Conservation (phyloP, 2,113 vertebrate genomes). For the Pteruthius melanotis region DNA sequence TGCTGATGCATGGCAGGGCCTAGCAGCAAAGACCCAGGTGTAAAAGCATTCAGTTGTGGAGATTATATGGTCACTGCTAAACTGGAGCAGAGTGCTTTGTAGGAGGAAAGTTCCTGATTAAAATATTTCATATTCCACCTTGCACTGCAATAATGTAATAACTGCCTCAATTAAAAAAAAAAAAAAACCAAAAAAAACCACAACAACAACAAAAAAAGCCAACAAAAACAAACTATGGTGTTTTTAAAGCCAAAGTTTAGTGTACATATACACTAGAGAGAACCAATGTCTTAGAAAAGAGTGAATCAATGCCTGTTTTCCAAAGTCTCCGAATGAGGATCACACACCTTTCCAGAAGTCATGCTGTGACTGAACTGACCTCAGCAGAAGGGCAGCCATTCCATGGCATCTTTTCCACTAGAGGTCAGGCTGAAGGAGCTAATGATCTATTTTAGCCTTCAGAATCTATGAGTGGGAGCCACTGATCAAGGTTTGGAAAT, state of each 20-base stretch:
- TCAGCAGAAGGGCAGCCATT: background rate
- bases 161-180: background rate
- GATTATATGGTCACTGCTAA: background rate
- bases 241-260: background rate
- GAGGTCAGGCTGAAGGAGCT: slow-evolving; percentile 55
- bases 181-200: too few relatives aligned
- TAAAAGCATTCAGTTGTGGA: background rate
- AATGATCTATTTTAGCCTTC: background rate
- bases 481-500: background rate
- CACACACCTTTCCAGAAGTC: background rate
- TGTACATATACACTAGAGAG: background rate
- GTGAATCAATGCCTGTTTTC: background rate
- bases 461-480: background rate
- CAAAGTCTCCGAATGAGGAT: background rate
- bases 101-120: background rate
- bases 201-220: background rate
- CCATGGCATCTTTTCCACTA: slow-evolving; percentile 12
- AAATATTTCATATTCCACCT: background rate
- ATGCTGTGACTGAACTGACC: background rate
- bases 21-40: background rate
- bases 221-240: background rate
- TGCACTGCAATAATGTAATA: background rate
- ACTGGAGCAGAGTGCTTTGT: background rate
- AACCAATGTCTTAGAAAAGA: background rate
- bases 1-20: background rate